A percentile compares a stretch with the other conserved stretches of the same genome.
Evolutionary conservation across 2,797 vertebrate species (phyloP).

Genomic region (Tragelaphus eurycerus): DNA sequence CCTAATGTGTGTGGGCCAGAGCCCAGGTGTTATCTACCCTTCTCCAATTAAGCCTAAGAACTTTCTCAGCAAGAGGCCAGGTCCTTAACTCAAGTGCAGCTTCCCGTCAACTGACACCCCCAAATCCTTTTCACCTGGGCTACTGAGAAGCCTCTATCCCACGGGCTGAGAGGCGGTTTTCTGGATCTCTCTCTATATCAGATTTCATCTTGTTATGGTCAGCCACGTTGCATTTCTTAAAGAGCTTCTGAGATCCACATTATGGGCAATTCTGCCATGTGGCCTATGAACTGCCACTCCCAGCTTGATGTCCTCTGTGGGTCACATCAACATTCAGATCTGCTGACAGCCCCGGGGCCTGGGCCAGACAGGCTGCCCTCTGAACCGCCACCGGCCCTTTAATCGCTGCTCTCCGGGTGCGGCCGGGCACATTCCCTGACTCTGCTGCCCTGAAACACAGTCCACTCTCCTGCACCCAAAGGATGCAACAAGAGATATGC

Average conservation of each 20-base stretch:
- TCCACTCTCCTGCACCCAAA: neutral
- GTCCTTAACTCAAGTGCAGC: neutral
- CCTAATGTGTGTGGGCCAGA: neutral
- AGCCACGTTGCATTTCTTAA: neutral
- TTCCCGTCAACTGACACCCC: constrained; percentile 17
- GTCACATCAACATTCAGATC: neutral
- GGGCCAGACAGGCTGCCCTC: constrained; percentile 26
- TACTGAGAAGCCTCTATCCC: neutral
- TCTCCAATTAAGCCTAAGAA: neutral
- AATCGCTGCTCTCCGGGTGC: neutral
- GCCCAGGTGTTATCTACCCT: neutral
- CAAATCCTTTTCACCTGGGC: constrained; percentile 44
- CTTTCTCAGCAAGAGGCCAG: neutral
- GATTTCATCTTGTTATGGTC: neutral
- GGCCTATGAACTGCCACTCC: constrained; percentile 25
- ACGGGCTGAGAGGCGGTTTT: neutral
- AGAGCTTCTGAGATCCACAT: neutral
- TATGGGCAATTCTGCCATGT: neutral
- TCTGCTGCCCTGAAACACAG: neutral
- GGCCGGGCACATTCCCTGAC: neutral
- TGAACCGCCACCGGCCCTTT: neutral
- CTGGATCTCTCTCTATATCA: neutral
- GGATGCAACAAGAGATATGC: neutral
- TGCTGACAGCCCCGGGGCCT: constrained; percentile 34
- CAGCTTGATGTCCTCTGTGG: neutral